Evolutionary conservation across 2,888 invertebrate species (phyloP).

Genomic region (Archips xylosteana): DNA sequence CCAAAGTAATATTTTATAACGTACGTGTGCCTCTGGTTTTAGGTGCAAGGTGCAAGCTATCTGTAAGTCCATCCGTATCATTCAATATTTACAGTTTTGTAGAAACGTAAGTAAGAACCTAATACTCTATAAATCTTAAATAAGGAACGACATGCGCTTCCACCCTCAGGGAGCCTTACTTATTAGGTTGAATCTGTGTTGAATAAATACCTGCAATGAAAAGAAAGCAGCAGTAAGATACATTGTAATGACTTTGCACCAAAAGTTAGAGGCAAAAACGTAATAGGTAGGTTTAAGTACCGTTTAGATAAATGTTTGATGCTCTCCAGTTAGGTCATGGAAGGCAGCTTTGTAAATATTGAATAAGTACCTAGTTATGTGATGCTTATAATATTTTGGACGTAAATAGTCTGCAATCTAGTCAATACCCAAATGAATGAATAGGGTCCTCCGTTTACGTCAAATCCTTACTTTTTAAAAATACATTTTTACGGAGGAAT

Average conservation of each 20-base stretch:
- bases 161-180: no score
- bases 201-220: no score
- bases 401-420: constrained; percentile 24
- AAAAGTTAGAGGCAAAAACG: constrained; percentile 29
- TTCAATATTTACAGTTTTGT: no score
- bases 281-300: constrained; percentile 34
- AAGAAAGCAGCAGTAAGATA: no score
- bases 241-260: background rate
- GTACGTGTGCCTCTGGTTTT: constrained; percentile 25
- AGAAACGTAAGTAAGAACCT: background rate
- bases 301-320: constrained; percentile 20
- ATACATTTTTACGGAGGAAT: no score
- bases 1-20: constrained; percentile 35
- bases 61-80: no score
- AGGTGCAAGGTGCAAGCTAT: background rate
- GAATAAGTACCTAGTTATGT: background rate
- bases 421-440: constrained; percentile 10
- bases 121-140: background rate
- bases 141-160: background rate
- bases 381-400: background rate
- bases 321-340: constrained; percentile 15
- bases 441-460: background rate
- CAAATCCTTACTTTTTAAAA: no score
- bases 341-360: constrained; percentile 31
- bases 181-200: no score